Evolutionary conservation across 1,140 invertebrate species (phyloP).

Genomic region (Aphelenchoides avenae): DNA sequence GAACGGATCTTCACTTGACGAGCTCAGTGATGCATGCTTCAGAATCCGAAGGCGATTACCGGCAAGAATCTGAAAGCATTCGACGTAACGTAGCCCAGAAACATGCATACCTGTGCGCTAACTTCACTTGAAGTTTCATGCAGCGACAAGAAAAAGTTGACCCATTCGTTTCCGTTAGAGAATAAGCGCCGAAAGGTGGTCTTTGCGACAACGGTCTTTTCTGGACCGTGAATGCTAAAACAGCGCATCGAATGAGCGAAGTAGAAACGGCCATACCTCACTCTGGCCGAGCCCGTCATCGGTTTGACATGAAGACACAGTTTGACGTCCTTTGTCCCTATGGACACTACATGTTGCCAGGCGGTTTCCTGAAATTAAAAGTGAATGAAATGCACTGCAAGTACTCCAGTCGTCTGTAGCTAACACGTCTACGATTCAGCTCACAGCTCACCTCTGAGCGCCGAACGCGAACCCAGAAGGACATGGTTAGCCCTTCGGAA

Average conservation of each 20-base stretch:
- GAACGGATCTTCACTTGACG: background rate
- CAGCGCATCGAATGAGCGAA: too few relatives aligned
- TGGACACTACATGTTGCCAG: slow-evolving; percentile 1
- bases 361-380: background rate
- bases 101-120: slow-evolving; percentile 1
- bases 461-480: slow-evolving; percentile 12
- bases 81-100: background rate
- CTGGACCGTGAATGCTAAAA: too few relatives aligned
- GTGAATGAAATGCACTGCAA: background rate
- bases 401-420: background rate
- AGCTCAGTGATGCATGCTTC: slow-evolving; percentile 2
- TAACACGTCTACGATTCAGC: background rate
- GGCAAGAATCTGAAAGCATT: slow-evolving; percentile 14
- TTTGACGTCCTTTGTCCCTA: slow-evolving; percentile 4
- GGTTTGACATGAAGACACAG: too few relatives aligned
- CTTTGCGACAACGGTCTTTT: too few relatives aligned
- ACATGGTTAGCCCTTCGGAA: slow-evolving; percentile 14
- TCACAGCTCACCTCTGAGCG: background rate
- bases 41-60: background rate
- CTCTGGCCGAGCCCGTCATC: too few relatives aligned
- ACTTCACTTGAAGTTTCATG: too few relatives aligned
- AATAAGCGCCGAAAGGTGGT: too few relatives aligned
- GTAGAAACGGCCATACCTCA: too few relatives aligned
- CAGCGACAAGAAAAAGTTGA: too few relatives aligned
- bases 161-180: too few relatives aligned